Evolutionary conservation across 2,888 invertebrate genomes (phyloP), one percentile per base, ranked within the genome.

Genomic region (Gari tellinella): DNA sequence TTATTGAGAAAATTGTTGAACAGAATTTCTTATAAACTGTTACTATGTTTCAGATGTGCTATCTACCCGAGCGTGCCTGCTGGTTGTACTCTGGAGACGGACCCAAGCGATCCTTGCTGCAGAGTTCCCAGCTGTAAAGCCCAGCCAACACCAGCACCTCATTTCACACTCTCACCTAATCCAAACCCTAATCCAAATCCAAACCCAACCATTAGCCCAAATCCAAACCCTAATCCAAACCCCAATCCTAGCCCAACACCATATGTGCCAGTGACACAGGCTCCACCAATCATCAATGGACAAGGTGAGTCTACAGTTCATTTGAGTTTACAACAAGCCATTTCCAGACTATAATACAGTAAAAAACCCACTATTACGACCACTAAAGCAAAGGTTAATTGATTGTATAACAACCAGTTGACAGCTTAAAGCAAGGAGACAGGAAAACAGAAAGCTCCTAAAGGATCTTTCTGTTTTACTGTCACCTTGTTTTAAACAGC

Each of bases 71-170:
- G 60, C n/a, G 63, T 81, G 12, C 74, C 81, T 25, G 73, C 78
- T 41, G 81, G 82, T 17, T 87, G 86, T 63, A 80, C 70, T 8
- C 57, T 83, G 52, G 79, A 74, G 14, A 82, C 82, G 10, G 86
- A 86, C 61, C 83, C 82, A 19, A 70, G 67, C 17, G 86, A 87
- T 45, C 79, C 86, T 19, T 87, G 87, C 64, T 87, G 87, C 68
- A 72, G 82, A 19, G 62, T 80, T 2, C 85, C 87, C 46, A 55
- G 57, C 38, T 87, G 87, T 53, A 72, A 56, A 2, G 64, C 65
- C 26, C 56, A 75, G 2, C 83, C 84, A 12, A 72, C 75, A 23
- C 83, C 83, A 15, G 60, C 53, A 12, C 74, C 83, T n/a, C 64
- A 43, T 17, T 55, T 45, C 2, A 78, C 70, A 15, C 63, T 49